Conservation (phyloP, 2,888 invertebrate species). For the Thera obeliscata region DNA sequence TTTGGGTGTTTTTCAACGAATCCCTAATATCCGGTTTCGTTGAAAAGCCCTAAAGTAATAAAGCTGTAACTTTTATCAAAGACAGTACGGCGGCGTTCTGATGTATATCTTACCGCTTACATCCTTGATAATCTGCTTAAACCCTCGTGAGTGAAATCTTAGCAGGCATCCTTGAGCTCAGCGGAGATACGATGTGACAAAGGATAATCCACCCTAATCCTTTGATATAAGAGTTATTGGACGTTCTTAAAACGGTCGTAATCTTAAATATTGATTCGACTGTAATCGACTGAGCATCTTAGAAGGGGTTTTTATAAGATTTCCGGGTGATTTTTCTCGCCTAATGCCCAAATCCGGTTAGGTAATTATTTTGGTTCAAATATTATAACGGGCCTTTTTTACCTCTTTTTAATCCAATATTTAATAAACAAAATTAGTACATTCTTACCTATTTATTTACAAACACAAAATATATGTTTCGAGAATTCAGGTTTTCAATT, state of each 20-base stretch:
- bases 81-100: not conserved
- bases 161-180: constrained; percentile 38
- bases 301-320: not conserved
- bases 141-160: constrained; percentile 36
- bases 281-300: constrained; percentile 20
- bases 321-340: not conserved
- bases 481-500: too few relatives aligned
- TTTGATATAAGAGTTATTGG: constrained; percentile 32
- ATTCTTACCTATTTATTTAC: too few relatives aligned
- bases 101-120: constrained; percentile 36
- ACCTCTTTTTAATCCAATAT: too few relatives aligned
- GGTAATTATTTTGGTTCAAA: too few relatives aligned
- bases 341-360: too few relatives aligned
- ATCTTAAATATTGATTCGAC: constrained; percentile 34
- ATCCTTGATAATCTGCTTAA: constrained; percentile 35
- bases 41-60: not conserved
- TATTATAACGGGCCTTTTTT: too few relatives aligned
- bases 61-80: constrained; percentile 3
- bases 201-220: constrained; percentile 41
- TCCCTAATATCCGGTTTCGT: not conserved
- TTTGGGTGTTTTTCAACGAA: not conserved
- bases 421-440: too few relatives aligned
- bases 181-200: constrained; percentile 33
- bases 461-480: too few relatives aligned
- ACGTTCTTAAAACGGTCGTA: constrained; percentile 20